These are phyloP conservation scores for Pseudonaja textilis DNA, from an alignment of 2,113 vertebrate species.

Conservation along the genomic window DNA sequence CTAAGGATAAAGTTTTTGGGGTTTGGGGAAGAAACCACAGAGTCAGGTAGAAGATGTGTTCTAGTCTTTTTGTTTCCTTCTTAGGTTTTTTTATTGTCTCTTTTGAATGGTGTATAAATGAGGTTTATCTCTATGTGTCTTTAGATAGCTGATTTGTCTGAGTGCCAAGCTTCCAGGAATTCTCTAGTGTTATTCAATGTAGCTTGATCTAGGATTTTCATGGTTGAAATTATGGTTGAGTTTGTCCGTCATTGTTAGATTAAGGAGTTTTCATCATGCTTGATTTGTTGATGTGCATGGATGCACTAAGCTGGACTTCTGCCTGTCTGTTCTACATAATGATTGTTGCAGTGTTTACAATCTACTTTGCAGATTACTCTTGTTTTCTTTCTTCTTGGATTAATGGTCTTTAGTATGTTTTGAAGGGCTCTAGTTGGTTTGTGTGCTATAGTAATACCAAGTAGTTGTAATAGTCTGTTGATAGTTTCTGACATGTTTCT, in stretches of 20 bases:
- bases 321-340: not conserved
- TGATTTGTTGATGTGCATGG: not conserved
- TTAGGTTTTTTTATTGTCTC: not conserved
- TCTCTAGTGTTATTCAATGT: not conserved
- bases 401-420: not conserved
- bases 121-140: too few species aligned
- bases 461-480: not conserved
- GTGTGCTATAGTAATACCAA: not conserved
- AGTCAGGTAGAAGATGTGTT: not conserved
- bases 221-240: not conserved
- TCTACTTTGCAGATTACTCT: not conserved
- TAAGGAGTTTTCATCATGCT: not conserved
- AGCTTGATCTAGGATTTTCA: not conserved
- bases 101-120: not conserved
- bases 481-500: not conserved
- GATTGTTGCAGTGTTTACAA: not conserved
- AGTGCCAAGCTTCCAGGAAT: not conserved
- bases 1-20: too few species aligned
- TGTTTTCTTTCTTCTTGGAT: not conserved
- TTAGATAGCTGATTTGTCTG: not conserved
- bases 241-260: not conserved
- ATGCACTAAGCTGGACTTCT: not conserved
- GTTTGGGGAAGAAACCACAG: too few species aligned
- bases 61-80: not conserved
- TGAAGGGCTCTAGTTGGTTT: not conserved